Evolutionary conservation across 2,113 vertebrate species (phyloP).

Genomic region (Sminthopsis crassicaudata): DNA sequence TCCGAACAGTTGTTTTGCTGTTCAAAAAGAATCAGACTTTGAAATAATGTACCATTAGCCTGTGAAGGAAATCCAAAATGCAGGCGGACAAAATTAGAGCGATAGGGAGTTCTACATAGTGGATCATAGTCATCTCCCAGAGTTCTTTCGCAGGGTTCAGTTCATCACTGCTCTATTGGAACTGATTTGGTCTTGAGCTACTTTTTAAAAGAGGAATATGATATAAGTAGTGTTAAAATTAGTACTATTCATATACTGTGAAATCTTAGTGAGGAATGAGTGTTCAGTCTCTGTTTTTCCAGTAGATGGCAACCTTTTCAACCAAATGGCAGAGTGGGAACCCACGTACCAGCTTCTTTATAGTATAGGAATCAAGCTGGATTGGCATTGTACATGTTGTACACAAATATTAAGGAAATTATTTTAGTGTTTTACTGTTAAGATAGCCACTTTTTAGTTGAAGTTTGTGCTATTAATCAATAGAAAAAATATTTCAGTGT

Average conservation of each 20-base stretch:
- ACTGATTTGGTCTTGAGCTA: no score
- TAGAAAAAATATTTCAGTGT: neutral
- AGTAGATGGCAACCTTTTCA: conserved; percentile 70
- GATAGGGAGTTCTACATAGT: no score
- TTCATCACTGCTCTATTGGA: no score
- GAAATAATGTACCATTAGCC: no score
- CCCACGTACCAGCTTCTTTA: fast-evolving
- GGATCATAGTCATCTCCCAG: no score
- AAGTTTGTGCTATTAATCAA: neutral
- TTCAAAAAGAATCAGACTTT: no score
- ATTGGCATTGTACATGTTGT: neutral
- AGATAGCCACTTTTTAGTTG: neutral
- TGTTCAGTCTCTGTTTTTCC: conserved; percentile 20
- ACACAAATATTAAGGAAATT: neutral
- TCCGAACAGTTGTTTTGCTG: no score
- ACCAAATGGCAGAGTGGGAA: neutral
- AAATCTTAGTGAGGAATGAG: neutral
- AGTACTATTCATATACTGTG: neutral
- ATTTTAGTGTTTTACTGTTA: neutral
- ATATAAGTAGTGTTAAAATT: neutral
- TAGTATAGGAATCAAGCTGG: neutral
- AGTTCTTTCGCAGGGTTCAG: no score
- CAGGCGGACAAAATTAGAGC: no score
- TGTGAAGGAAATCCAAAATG: no score
- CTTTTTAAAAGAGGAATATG: neutral